Percentiles rank a stretch among this genome's conserved stretches.
These are phyloP conservation scores for Aurelia aurita DNA, from an alignment of 30 jellyfish, hydroid and myxozoan genomes.

Conservation along the genomic window DNA sequence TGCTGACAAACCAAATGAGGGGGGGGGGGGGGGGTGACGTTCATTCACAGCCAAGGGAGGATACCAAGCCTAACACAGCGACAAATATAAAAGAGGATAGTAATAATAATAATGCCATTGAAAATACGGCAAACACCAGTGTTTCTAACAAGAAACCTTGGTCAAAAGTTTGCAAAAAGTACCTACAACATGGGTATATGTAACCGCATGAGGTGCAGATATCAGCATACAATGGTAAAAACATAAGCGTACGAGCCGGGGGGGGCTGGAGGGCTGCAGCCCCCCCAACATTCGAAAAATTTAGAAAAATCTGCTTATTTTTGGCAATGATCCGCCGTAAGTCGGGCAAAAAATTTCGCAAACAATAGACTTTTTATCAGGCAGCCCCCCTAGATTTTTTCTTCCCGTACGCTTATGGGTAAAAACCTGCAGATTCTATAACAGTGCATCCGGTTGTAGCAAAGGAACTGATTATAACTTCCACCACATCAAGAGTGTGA, in stretches of 20 bases:
- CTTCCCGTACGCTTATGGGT: too few relatives aligned
- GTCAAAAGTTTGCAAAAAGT: background rate
- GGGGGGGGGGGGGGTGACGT: background rate
- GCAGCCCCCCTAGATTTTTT: too few relatives aligned
- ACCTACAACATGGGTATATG: too few relatives aligned
- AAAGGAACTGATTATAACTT: background rate
- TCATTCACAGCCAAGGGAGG: background rate
- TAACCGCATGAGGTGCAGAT: too few relatives aligned
- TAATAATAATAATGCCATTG: background rate
- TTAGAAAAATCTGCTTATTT: too few relatives aligned
- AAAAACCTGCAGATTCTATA: background rate
- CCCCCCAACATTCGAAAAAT: too few relatives aligned
- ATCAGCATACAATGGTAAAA: background rate
- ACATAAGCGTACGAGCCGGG: too few relatives aligned
- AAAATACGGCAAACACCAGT: background rate
- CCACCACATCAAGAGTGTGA: background rate
- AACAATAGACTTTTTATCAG: too few relatives aligned
- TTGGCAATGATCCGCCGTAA: too few relatives aligned
- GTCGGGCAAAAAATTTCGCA: too few relatives aligned
- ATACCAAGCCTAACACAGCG: background rate
- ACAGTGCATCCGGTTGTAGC: slow-evolving; percentile 1
- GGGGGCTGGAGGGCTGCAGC: too few relatives aligned
- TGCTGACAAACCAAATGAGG: background rate
- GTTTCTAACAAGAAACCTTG: slow-evolving; percentile 1
- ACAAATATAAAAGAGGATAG: background rate